Evolutionary conservation across 2,113 vertebrate species (phyloP).

Genomic region (Esox niger): DNA sequence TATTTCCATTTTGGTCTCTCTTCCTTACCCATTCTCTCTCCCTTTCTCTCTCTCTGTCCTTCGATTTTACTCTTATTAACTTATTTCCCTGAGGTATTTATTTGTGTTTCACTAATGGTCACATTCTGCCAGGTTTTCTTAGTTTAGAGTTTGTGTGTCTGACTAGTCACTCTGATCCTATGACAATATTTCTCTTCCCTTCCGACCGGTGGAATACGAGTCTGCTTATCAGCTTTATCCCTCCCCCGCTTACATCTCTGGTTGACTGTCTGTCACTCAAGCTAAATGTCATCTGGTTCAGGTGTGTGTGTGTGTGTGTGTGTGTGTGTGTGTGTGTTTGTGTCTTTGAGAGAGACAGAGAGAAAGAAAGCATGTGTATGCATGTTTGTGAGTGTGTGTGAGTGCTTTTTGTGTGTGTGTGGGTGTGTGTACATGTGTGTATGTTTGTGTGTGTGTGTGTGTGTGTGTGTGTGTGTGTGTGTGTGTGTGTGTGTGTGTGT

Average conservation of each 20-base stretch:
- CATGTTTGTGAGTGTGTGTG: not conserved
- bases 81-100: not conserved
- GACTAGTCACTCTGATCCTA: conserved; percentile 9
- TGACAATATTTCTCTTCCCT: conserved; percentile 22
- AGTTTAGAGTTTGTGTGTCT: conserved; percentile 13
- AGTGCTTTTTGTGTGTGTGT: not conserved
- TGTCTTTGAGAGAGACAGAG: too few relatives aligned
- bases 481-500: conserved; percentile 12
- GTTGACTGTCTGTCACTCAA: not conserved
- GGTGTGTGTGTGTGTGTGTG: conserved; percentile 8
- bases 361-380: not conserved
- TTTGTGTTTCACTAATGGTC: conserved; percentile 18
- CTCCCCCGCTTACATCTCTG: not conserved
- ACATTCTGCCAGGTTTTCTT: conserved; percentile 11
- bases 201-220: conserved; percentile 5
- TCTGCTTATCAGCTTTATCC: not conserved
- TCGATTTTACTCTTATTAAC: not conserved
- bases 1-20: not conserved
- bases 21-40: not conserved
- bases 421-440: too few relatives aligned
- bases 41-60: not conserved
- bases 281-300: conserved; percentile 5
- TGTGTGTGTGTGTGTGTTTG: too few relatives aligned
- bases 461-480: not conserved
- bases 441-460: not conserved